These are phyloP conservation scores for Strix uralensis DNA, from an alignment of 2,113 vertebrate species.

Conservation along the genomic window DNA sequence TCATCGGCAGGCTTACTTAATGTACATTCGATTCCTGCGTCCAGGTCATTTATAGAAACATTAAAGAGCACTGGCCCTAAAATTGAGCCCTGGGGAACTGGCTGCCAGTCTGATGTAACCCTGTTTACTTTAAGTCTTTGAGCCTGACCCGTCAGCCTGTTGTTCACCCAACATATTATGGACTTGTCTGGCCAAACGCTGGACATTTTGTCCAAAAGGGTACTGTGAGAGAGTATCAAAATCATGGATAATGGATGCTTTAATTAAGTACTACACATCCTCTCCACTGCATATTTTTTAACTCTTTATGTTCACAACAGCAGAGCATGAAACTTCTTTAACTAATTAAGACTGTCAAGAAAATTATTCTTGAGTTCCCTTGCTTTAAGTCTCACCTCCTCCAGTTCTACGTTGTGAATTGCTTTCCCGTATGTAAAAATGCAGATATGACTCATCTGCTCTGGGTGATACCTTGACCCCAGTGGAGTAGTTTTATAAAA, in stretches of 20 bases:
- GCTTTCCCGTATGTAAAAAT: not conserved
- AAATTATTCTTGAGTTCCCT: not conserved
- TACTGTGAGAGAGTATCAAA: not conserved
- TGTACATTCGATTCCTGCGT: not conserved
- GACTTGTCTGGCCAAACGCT: not conserved
- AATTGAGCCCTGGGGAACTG: not conserved
- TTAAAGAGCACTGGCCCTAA: not conserved
- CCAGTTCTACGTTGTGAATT: not conserved
- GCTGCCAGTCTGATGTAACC: not conserved
- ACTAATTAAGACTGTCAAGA: not conserved
- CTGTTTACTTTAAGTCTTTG: not conserved
- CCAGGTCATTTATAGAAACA: not conserved
- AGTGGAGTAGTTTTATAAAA: not conserved
- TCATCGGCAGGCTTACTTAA: not conserved
- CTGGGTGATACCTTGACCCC: not conserved
- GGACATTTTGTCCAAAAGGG: not conserved
- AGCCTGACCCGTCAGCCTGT: accelerated
- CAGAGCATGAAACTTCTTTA: not conserved
- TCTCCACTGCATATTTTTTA: not conserved
- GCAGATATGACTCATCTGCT: not conserved
- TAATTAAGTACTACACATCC: not conserved
- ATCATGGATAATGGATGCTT: not conserved
- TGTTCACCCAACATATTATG: not conserved
- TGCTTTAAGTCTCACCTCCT: not conserved
- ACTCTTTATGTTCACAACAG: not conserved